Conservation (phyloP, 1,140 invertebrate genomes). For the Camponotus floridanus region DNA sequence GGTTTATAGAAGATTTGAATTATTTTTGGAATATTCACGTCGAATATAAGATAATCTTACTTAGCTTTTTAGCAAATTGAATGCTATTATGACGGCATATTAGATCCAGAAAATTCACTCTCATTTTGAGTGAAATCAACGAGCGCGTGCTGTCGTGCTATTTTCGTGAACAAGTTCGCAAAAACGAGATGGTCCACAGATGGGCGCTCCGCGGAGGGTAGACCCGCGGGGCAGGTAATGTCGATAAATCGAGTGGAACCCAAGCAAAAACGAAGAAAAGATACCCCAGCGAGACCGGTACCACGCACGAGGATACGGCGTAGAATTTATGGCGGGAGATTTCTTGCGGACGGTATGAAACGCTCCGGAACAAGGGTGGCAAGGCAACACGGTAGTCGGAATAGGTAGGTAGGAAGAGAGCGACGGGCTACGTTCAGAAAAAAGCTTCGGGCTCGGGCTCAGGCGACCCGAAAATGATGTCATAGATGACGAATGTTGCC, state of each 20-base stretch:
- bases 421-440: not conserved
- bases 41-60: not conserved
- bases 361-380: not conserved
- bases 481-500: constrained; percentile 32
- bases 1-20: not conserved
- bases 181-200: constrained; percentile 33
- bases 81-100: not conserved
- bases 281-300: constrained; percentile 69
- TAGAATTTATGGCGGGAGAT: constrained; percentile 80
- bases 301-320: constrained; percentile 75
- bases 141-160: constrained; percentile 17
- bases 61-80: not conserved
- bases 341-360: constrained; percentile 69
- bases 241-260: constrained; percentile 80
- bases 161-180: not conserved
- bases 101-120: not conserved
- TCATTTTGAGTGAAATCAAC: constrained; percentile 10
- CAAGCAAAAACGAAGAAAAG: constrained; percentile 77
- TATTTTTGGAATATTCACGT: constrained; percentile 6
- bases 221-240: constrained; percentile 68
- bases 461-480: constrained; percentile 42
- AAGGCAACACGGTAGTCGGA: constrained; percentile 7
- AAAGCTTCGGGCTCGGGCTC: not conserved
- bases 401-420: not conserved
- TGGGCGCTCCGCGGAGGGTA: not conserved